Base-by-base conservation (phyloP, 2,888 invertebrate genomes). In the Eristalis pertinax region DNA sequence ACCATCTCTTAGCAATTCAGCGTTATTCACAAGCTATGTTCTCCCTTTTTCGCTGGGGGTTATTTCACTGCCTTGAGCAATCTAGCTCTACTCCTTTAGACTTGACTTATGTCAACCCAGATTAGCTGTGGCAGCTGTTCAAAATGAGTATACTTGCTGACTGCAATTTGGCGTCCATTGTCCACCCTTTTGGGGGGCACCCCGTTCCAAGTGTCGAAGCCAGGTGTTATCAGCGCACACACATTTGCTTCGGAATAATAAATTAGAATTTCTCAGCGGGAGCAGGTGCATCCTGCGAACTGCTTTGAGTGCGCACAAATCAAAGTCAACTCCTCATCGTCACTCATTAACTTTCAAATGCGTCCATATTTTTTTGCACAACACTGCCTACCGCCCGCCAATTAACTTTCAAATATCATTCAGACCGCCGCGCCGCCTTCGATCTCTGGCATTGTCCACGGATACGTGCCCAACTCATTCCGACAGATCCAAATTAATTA, bases 361-460 rank as follows among this genome's bases (percentile, higher is more conserved):
- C n/a, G n/a, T 7, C 19, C 50, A 50, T 50, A 50, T 50, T 7
- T 50, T 7, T 4, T 5, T 15, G 7, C 15, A 43, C 15, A 32
- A 26, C 26, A 26, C 26, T 26, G 4, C 26, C 26, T 3, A 11
- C 35, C 11, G 3, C 50, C 7, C 19, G 60, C 35, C 76, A 26
- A 29, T 43, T 72, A 78, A 82, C 86, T 83, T 82, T 77, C 82
- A 78, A 77, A 74, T 81, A 43, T 68, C 63, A 73, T 58, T 68
- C 41, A 58, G 50, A 43, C n/a, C n/a, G n/a, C n/a, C n/a, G n/a
- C n/a, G 64, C 58, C 73, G 77, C 77, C 75, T 70, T 41, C 84
- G 70, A 29, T 64, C 64, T 58, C 22, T 77, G 77, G 77, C 85
- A 86, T 82, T 86, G 86, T 75, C 41, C 78, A 75, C 63, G 13